Evolutionary conservation across 2,113 vertebrate species (phyloP).

Genomic region (Oreochromis niloticus): DNA sequence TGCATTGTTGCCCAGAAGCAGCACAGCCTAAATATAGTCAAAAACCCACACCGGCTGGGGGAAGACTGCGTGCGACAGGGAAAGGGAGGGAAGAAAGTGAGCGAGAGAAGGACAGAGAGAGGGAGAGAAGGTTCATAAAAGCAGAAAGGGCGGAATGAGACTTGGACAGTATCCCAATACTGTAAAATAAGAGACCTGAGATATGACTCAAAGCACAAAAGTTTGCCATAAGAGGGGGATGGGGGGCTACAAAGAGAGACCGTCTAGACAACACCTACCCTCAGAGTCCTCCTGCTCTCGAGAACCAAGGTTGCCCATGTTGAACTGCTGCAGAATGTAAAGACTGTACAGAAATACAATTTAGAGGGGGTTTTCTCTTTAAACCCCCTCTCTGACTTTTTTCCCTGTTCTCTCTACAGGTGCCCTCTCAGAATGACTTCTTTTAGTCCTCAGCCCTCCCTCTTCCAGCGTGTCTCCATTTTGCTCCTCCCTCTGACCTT

Average conservation of each 20-base stretch:
- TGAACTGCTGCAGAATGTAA: not conserved
- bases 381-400: constrained; percentile 40
- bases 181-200: constrained; percentile 35
- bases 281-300: constrained; percentile 53
- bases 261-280: constrained; percentile 56
- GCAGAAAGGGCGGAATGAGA: constrained; percentile 15
- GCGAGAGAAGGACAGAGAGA: not conserved
- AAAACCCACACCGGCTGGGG: constrained; percentile 46
- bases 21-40: constrained; percentile 86
- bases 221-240: not conserved
- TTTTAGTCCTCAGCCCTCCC: constrained; percentile 32
- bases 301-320: constrained; percentile 73
- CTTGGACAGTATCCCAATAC: constrained; percentile 10
- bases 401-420: constrained; percentile 51
- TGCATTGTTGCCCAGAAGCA: constrained; percentile 70
- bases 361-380: constrained; percentile 17
- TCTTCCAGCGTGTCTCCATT: constrained; percentile 26
- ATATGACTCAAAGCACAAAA: not conserved
- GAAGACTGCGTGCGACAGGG: constrained; percentile 24
- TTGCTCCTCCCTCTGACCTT: constrained; percentile 54
- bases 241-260: not conserved
- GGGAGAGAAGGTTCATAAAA: not conserved
- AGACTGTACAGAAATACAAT: not conserved
- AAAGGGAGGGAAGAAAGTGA: constrained; percentile 6
- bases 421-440: constrained; percentile 51